Evolutionary conservation across 2,888 invertebrate species (phyloP).

Genomic region (Ormyrus pomaceus): DNA sequence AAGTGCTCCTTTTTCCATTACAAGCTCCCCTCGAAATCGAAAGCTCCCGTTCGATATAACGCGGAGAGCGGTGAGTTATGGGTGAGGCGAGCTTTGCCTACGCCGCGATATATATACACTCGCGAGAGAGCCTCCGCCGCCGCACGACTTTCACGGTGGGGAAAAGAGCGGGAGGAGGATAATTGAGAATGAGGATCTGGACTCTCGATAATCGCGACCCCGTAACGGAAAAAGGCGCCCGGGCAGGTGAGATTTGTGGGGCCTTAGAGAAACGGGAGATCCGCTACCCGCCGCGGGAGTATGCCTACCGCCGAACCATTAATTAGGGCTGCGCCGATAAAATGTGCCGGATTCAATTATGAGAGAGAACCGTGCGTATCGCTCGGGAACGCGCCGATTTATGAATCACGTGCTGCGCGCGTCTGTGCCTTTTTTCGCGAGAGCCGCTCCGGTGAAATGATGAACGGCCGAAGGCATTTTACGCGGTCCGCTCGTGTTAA

Average conservation of each 20-base stretch:
- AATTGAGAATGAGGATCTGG: slow-evolving; percentile 9
- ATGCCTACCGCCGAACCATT: background rate
- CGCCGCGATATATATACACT: too few relatives aligned
- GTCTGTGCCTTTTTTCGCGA: background rate
- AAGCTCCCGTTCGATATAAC: slow-evolving; percentile 30
- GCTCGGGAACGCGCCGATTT: slow-evolving; percentile 19
- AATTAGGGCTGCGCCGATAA: slow-evolving; percentile 15
- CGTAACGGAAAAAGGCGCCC: too few relatives aligned
- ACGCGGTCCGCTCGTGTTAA: background rate
- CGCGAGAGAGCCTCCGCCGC: background rate
- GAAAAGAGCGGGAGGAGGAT: slow-evolving; percentile 6
- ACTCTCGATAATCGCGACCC: slow-evolving; percentile 14
- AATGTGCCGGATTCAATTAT: slow-evolving; percentile 31
- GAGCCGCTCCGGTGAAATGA: background rate
- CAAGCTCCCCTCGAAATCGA: slow-evolving; percentile 26
- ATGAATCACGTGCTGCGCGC: background rate
- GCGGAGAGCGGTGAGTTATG: slow-evolving; percentile 21
- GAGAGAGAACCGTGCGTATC: slow-evolving; percentile 17
- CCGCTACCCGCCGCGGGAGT: too few relatives aligned
- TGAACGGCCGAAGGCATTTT: too few relatives aligned
- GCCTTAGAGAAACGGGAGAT: background rate
- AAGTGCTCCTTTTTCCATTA: slow-evolving; percentile 19
- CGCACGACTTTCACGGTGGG: slow-evolving; percentile 37
- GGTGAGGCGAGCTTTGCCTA: background rate
- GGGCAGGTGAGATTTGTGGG: background rate